Evolutionary conservation across 2,797 vertebrate genomes (phyloP).

Genomic region (Crocodylus rhombifer): DNA sequence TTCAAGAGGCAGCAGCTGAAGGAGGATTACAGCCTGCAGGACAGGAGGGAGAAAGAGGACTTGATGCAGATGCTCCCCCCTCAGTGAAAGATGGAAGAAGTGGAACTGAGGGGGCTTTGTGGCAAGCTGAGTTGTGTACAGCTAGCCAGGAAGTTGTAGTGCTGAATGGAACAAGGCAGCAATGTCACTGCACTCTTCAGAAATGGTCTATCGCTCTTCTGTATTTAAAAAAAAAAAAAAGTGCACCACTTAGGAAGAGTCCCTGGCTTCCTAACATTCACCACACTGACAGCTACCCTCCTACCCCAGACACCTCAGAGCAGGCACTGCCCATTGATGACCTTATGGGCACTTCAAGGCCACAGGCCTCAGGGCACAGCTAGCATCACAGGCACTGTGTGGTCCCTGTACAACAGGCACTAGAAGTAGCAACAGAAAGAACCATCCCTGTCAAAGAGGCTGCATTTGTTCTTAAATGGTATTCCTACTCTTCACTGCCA

Average conservation of each 20-base stretch:
- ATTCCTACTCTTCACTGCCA: neutral
- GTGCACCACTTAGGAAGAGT: neutral
- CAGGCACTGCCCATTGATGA: neutral
- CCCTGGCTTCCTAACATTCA: neutral
- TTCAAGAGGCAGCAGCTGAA: constrained; percentile 79
- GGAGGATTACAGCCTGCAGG: constrained; percentile 74
- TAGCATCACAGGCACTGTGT: neutral
- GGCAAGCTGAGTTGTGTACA: neutral
- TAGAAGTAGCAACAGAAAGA: neutral
- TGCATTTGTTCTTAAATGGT: neutral
- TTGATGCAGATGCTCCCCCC: constrained; percentile 13
- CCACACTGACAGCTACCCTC: neutral
- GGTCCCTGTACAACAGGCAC: neutral
- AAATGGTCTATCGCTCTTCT: too few relatives aligned
- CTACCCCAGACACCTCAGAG: neutral
- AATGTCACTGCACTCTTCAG: neutral
- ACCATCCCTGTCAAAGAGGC: neutral
- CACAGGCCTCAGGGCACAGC: neutral
- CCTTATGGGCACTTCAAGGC: neutral
- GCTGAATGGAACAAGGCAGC: neutral
- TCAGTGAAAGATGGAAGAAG: neutral
- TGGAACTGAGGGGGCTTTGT: neutral
- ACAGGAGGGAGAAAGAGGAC: constrained; percentile 76
- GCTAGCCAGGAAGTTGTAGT: neutral
- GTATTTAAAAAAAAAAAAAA: too few relatives aligned